Evolutionary conservation across 1,140 invertebrate species (phyloP).

Genomic region (Zaprionus kolodkinae): DNA sequence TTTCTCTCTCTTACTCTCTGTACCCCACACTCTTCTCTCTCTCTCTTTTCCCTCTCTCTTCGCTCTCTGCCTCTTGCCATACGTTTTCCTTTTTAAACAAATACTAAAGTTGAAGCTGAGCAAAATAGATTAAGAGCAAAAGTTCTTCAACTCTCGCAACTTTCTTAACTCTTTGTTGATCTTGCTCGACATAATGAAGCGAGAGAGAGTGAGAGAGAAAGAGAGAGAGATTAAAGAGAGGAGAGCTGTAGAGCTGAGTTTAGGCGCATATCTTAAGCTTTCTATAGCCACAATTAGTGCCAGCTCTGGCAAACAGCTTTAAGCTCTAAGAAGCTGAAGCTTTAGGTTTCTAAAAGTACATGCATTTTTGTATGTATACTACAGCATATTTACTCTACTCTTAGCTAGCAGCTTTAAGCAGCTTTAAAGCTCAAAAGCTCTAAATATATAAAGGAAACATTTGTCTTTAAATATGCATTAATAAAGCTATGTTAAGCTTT

Average conservation of each 20-base stretch:
- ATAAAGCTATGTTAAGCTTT: no score
- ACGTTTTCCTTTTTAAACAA: background rate
- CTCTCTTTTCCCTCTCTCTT: background rate
- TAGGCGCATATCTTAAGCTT: background rate
- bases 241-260: background rate
- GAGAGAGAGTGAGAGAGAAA: background rate
- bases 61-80: background rate
- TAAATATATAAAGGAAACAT: no score
- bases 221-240: no score
- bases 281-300: background rate
- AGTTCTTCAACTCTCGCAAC: constrained; percentile 1
- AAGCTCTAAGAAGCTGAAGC: background rate
- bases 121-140: constrained; percentile 5
- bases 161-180: constrained; percentile 5
- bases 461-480: no score
- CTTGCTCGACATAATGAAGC: constrained; percentile 5
- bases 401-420: background rate
- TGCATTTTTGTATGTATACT: no score
- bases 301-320: background rate
- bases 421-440: no score
- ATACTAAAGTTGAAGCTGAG: constrained; percentile 1
- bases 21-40: background rate
- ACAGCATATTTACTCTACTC: no score
- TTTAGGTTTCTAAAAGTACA: background rate
- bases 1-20: background rate